Percentiles rank a stretch among this genome's conserved stretches.
Conservation (phyloP, 2,113 vertebrate species). For the Mus musculus region GRCm39 chr16:11409501-11410000, state of each 20-base stretch:
- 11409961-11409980: background rate
- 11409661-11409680: background rate
- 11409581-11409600: background rate
- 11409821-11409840: too few species aligned
- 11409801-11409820: rapidly evolving
- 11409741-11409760: background rate
- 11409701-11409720: background rate
- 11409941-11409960: background rate
- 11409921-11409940: background rate
- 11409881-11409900: background rate
- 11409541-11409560: background rate
- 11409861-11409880: rapidly evolving
- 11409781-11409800: background rate
- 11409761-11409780: background rate
- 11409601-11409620: background rate
- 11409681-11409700: background rate
- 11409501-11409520: too few species aligned
- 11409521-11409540: background rate
- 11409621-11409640: background rate
- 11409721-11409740: background rate
- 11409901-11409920: background rate
- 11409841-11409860: background rate
- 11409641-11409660: background rate
- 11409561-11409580: background rate
- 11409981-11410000: background rate